Percentiles rank a stretch among this genome's conserved stretches.
These are phyloP conservation scores for Protobothrops flavoviridis DNA, from an alignment of 2,113 vertebrate species.

Conservation along the genomic window DNA sequence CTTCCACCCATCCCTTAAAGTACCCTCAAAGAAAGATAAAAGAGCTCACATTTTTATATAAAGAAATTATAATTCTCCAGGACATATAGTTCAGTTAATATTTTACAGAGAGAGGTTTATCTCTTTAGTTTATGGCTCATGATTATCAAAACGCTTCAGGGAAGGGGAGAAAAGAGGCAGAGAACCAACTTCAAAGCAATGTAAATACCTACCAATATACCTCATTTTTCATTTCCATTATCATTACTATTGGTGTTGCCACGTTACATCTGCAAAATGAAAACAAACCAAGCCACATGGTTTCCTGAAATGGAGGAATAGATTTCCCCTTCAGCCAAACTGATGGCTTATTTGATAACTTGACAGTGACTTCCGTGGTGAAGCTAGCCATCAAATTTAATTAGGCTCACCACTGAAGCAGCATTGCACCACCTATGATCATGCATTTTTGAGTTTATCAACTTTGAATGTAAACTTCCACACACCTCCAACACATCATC, in stretches of 20 bases:
- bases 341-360: not conserved
- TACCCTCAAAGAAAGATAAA: not conserved
- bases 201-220: not conserved
- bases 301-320: not conserved
- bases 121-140: not conserved
- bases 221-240: not conserved
- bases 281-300: not conserved
- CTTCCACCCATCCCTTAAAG: not conserved
- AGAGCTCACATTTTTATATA: rapidly evolving
- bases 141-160: slow-evolving; percentile 22
- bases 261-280: not conserved
- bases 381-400: not conserved
- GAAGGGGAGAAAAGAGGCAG: not conserved
- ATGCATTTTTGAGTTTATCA: not conserved
- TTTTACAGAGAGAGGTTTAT: not conserved
- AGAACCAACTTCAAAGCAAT: not conserved
- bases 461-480: not conserved
- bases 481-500: not conserved
- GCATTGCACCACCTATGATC: not conserved
- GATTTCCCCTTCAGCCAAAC: not conserved
- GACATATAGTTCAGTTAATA: rapidly evolving
- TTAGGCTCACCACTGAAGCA: not conserved
- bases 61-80: not conserved
- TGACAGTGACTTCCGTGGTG: not conserved
- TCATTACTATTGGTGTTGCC: not conserved